Evolutionary conservation across 2,113 vertebrate species (phyloP), one percentile per base, ranked within the genome.

Genomic region (Pseudopodoces humilis): DNA sequence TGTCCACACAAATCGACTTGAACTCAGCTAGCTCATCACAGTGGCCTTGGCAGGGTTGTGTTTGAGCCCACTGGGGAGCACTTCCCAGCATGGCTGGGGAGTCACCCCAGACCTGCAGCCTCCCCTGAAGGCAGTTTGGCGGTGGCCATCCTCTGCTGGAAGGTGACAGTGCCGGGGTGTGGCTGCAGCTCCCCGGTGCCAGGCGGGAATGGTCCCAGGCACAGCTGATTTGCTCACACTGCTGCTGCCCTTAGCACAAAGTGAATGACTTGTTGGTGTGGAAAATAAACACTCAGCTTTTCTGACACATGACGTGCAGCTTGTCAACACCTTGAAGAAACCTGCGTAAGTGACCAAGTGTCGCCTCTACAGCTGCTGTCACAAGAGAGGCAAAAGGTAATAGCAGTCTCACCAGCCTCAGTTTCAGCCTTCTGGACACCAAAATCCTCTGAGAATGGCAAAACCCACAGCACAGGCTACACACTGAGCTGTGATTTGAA

Each of bases 191-290:
- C 30, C 28, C 44, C 3, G 1, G 60, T 7, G 25, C n/a, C 60
- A 6, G 0, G 0, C 17, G 49, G 58, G 23, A 35, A 33, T 1
- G 19, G 20, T 28, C n/a, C 30, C 43, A 15, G 52, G 6, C 31
- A 9, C 0, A 0, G 49, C 2, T 15, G 2, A 13, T 35, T 37
- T 35, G 7, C 15, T 19, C 30, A 3, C 11, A 0, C 18, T 43
- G 52, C 30, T 43, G 30, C 47, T 76, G 70, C 68, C 65, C 62
- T 78, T 4, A 33, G 18, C 27, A 16, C 18, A 39, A 44, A 50
- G 14, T 2, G 1, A 15, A 2, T 33, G 43, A 41, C 3, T 0
- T 9, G 55, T 13, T 39, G 11, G 23, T 3, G 39, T 50, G 64
- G 86, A 74, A 78, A 35, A 67, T 3, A 67, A 75, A 72, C 21